Percentiles rank a stretch among this genome's conserved stretches.
These are phyloP conservation scores for Eubucco bourcierii DNA, from an alignment of 2,113 vertebrate species.

Conservation along the genomic window DNA sequence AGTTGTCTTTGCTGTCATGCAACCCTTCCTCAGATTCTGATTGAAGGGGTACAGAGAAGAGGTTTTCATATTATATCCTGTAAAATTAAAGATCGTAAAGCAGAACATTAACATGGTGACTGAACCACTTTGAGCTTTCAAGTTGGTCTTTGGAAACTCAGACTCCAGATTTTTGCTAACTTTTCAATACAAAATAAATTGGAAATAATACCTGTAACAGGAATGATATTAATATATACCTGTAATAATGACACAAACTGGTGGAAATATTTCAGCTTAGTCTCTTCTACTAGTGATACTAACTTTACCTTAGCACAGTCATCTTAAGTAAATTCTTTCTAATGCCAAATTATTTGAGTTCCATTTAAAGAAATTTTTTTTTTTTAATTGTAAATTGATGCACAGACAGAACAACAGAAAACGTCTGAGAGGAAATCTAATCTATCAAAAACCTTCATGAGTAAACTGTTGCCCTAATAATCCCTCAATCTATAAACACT, in stretches of 20 bases:
- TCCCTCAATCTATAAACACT: not conserved
- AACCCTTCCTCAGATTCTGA: not conserved
- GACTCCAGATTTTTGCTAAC: slow-evolving; percentile 30
- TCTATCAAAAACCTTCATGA: not conserved
- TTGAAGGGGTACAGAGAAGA: not conserved
- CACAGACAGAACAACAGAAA: not conserved
- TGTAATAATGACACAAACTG: not conserved
- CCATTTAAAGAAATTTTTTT: not conserved
- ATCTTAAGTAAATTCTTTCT: not conserved
- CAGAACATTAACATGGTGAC: not conserved
- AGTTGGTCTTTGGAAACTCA: slow-evolving; percentile 34
- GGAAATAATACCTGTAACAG: slow-evolving; percentile 39
- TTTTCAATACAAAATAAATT: slow-evolving; percentile 48
- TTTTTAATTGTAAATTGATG: rapidly evolving
- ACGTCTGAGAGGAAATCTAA: not conserved
- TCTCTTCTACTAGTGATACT: not conserved
- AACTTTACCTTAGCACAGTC: not conserved
- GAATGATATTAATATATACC: not conserved
- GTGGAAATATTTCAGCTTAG: not conserved
- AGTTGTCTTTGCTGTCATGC: not conserved
- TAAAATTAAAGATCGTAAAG: slow-evolving; percentile 25
- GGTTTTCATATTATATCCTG: not conserved
- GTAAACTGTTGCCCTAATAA: not conserved
- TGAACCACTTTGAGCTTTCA: not conserved
- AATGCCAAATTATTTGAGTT: rapidly evolving